Percentiles rank a stretch among this genome's conserved stretches.
Evolutionary conservation across 2,797 vertebrate species (phyloP).

Genomic region (Fringilla coelebs): DNA sequence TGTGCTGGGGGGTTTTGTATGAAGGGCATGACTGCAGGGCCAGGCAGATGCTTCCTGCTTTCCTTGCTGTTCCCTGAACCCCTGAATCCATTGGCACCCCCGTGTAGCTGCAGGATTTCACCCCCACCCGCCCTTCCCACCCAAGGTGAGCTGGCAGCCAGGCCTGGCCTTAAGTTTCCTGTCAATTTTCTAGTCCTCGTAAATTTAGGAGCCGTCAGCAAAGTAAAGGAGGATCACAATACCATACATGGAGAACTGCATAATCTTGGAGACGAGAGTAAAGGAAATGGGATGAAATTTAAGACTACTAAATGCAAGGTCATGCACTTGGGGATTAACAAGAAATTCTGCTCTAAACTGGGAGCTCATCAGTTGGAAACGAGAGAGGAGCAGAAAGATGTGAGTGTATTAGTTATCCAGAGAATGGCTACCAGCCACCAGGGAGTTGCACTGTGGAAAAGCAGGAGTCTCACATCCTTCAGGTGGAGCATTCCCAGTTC

Average conservation of each 20-base stretch:
- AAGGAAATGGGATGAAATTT: slow-evolving; percentile 68
- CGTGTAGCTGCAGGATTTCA: not conserved
- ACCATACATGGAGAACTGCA: slow-evolving; percentile 62
- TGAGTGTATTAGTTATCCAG: slow-evolving; percentile 43
- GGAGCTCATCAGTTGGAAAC: slow-evolving; percentile 56
- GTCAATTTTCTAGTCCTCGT: slow-evolving; percentile 44
- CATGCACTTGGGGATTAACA: slow-evolving; percentile 69
- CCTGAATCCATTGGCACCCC: fast-evolving
- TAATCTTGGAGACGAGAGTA: slow-evolving; percentile 63
- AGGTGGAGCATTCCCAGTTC: not conserved
- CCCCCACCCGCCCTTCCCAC: not conserved
- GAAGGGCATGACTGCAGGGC: not conserved
- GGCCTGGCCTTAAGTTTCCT: slow-evolving; percentile 26
- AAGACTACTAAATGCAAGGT: slow-evolving; percentile 71
- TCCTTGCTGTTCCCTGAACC: not conserved
- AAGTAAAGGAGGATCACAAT: slow-evolving; percentile 66
- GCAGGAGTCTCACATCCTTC: not conserved
- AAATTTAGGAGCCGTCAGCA: slow-evolving; percentile 65
- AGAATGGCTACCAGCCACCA: not conserved
- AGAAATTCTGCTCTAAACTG: slow-evolving; percentile 65
- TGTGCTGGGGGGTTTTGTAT: not conserved
- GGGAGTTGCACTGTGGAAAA: not conserved
- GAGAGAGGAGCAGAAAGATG: slow-evolving; percentile 50
- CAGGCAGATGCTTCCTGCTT: fast-evolving
- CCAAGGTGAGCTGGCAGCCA: slow-evolving; percentile 1